Conservation (phyloP, 2,797 vertebrate genomes). For the Brachyrhaphis roseni region DNA sequence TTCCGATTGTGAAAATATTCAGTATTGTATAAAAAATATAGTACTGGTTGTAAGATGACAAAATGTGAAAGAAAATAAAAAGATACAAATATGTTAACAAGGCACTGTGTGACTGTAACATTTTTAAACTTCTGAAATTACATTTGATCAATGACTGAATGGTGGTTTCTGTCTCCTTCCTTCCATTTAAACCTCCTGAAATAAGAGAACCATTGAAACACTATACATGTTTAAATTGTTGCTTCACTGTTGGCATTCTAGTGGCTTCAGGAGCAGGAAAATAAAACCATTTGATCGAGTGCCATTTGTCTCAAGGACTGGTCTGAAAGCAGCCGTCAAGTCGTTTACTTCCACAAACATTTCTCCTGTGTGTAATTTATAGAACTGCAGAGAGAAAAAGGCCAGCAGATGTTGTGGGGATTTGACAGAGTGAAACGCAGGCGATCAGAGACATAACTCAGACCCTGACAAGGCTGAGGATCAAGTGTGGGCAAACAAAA, state of each 20-base stretch:
- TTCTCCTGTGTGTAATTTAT: constrained; percentile 39
- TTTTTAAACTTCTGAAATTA: neutral
- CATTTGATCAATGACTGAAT: neutral
- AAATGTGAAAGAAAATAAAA: neutral
- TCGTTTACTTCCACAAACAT: constrained; percentile 45
- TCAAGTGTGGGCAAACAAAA: constrained; percentile 16
- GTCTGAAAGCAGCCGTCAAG: constrained; percentile 36
- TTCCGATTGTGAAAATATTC: neutral
- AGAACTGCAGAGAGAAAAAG: constrained; percentile 32
- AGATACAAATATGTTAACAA: neutral
- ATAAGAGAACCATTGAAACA: neutral
- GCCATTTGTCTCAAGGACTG: constrained; percentile 11
- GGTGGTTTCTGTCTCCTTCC: neutral
- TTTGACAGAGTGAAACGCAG: constrained; percentile 18
- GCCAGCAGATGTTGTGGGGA: constrained; percentile 34
- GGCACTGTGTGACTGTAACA: neutral
- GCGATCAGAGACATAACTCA: constrained; percentile 30
- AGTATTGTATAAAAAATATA: neutral
- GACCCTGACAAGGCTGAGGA: constrained; percentile 1
- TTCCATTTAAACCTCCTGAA: neutral
- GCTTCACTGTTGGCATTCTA: neutral
- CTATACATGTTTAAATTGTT: neutral
- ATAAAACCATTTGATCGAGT: constrained; percentile 29
- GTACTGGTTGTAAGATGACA: neutral
- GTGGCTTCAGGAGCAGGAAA: neutral